These are phyloP conservation scores for Criorhina ranunculi DNA, from an alignment of 2,888 invertebrate species.

Conservation along the genomic window DNA sequence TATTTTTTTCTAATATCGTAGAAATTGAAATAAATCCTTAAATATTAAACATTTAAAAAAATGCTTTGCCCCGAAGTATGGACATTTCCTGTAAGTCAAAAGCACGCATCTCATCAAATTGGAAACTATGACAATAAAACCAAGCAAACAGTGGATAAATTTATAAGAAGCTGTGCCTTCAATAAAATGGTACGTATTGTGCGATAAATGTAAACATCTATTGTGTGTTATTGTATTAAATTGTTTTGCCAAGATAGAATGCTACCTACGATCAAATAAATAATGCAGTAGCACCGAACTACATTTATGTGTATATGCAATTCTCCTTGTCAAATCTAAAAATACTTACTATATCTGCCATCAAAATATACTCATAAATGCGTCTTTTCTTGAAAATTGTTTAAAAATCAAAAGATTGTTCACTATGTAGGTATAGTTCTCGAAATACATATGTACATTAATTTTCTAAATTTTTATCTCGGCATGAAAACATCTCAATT, in stretches of 20 bases:
- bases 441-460: not conserved
- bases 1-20: too few relatives aligned
- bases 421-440: conserved; percentile 15
- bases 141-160: conserved; percentile 79
- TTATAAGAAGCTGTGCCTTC: conserved; percentile 84
- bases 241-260: not conserved
- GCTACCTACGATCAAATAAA: not conserved
- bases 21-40: not conserved
- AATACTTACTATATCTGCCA: conserved; percentile 50
- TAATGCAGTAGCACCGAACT: conserved; percentile 7
- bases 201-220: not conserved
- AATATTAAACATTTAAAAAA: conserved; percentile 69
- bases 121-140: conserved; percentile 78
- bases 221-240: not conserved
- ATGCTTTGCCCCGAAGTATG: conserved; percentile 87
- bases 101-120: conserved; percentile 82
- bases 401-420: conserved; percentile 34
- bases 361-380: conserved; percentile 56
- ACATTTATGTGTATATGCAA: conserved; percentile 4
- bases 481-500: not conserved
- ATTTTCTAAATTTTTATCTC: not conserved
- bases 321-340: conserved; percentile 60
- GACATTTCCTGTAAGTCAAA: conserved; percentile 85
- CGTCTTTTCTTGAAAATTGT: conserved; percentile 55
- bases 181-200: conserved; percentile 85